These are phyloP conservation scores for Pristionchus fissidentatus DNA, from an alignment of 2,888 invertebrate genomes.

Conservation along the genomic window DNA sequence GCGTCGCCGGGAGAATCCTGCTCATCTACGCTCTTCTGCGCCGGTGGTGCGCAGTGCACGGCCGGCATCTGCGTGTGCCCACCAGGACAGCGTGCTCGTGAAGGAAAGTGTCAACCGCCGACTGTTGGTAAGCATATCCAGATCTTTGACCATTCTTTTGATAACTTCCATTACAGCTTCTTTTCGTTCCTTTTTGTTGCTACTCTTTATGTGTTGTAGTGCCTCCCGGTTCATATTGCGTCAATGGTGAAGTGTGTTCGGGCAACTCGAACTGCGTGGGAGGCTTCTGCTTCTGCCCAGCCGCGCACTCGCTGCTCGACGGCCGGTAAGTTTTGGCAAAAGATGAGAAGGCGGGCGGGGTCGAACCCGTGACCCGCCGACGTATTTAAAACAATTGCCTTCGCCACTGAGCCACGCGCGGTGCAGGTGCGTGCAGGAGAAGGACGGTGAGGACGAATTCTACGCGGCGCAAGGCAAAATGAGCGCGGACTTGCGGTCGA, in stretches of 20 bases:
- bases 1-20: constrained; percentile 45
- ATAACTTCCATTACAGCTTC: background rate
- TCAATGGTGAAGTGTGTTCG: constrained; percentile 66
- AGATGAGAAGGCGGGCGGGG: background rate
- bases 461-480: background rate
- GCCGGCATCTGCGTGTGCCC: constrained; percentile 64
- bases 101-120: constrained; percentile 54
- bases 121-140: constrained; percentile 26
- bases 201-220: constrained; percentile 52
- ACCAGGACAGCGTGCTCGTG: constrained; percentile 54
- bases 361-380: background rate
- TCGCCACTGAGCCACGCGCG: background rate
- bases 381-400: too few relatives aligned
- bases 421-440: background rate
- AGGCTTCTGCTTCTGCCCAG: constrained; percentile 67
- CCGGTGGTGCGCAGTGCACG: constrained; percentile 61
- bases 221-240: constrained; percentile 65
- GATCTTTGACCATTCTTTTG: too few relatives aligned
- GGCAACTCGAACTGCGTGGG: constrained; percentile 67
- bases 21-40: constrained; percentile 47
- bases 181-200: background rate
- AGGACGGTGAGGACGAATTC: background rate
- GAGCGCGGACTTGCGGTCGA: constrained; percentile 11
- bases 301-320: constrained; percentile 58
- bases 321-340: constrained; percentile 48